phyloP scores from a whole-genome alignment of 2,113 vertebrate genomes.

The Hemibagrus wyckioides region DNA sequence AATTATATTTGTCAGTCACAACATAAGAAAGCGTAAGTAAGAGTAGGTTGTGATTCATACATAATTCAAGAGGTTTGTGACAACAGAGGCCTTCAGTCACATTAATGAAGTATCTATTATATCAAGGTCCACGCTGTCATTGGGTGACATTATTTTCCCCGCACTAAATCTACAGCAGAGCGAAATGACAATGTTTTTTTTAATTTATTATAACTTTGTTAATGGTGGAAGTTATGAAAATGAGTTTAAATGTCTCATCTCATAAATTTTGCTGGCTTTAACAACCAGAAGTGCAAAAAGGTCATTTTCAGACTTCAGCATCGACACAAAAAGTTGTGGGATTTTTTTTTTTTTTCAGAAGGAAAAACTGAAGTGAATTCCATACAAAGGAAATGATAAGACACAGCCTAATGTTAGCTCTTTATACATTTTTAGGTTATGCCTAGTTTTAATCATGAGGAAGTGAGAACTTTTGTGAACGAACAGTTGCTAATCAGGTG shows the following conservation, averaged over 20 bases:
- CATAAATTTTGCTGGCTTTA: not conserved
- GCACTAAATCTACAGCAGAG: constrained; percentile 9
- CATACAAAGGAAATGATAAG: not conserved
- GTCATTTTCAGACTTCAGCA: too few relatives aligned
- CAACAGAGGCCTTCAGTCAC: constrained; percentile 47
- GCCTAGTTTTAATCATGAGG: not conserved
- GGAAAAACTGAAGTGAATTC: not conserved
- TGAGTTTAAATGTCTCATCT: constrained; percentile 23
- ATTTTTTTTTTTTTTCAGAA: not conserved
- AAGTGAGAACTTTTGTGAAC: not conserved
- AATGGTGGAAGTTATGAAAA: constrained; percentile 16
- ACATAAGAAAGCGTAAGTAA: constrained; percentile 31
- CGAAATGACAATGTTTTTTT: not conserved
- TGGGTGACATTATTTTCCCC: constrained; percentile 24
- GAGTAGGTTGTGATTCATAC: constrained; percentile 36
- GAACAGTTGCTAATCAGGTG: not conserved
- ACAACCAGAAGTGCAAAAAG: not conserved
- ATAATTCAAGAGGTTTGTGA: constrained; percentile 53
- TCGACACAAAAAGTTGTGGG: not conserved
- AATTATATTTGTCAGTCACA: constrained; percentile 50
- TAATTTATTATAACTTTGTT: constrained; percentile 12
- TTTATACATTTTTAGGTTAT: not conserved
- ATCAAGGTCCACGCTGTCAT: constrained; percentile 40
- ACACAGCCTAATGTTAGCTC: not conserved
- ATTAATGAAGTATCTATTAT: constrained; percentile 50